phyloP scores from a whole-genome alignment of 2,113 vertebrate genomes.

The Procapra przewalskii region DNA sequence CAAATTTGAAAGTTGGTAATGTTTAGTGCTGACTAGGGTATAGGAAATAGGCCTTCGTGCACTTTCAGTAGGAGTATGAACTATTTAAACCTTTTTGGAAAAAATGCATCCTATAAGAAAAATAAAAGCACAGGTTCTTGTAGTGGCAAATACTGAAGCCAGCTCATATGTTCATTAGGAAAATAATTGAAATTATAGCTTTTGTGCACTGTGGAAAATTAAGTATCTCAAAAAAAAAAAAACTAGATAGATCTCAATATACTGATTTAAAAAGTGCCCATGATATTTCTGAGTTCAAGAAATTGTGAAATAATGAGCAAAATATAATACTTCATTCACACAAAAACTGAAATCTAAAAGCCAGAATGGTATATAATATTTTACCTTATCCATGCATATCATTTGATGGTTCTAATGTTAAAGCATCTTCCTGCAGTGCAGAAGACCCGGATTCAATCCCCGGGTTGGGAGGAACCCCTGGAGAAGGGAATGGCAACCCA shows the following conservation, averaged over 20 bases:
- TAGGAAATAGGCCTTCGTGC: not conserved
- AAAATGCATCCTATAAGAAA: not conserved
- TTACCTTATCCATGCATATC: not conserved
- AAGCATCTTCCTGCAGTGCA: not conserved
- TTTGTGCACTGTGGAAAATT: not conserved
- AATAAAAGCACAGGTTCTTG: not conserved
- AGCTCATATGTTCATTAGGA: not conserved
- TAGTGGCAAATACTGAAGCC: not conserved
- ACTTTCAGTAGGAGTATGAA: not conserved
- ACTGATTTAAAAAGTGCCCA: not conserved
- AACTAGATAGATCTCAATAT: not conserved
- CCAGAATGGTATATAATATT: not conserved
- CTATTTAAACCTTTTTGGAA: not conserved
- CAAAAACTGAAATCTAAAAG: not conserved
- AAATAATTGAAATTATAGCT: not conserved
- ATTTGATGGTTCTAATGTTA: not conserved
- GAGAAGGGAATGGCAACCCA: not conserved
- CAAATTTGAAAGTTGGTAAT: not conserved
- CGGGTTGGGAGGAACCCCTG: not conserved
- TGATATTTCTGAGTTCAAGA: conserved; percentile 4
- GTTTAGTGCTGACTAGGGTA: not conserved
- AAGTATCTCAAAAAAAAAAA: not conserved
- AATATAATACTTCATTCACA: not conserved
- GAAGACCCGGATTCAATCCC: accelerated
- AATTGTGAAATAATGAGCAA: not conserved